A percentile compares a stretch with the other conserved stretches of the same genome.
Evolutionary conservation across 2,797 vertebrate genomes (phyloP).

Genomic region (Menidia menidia): DNA sequence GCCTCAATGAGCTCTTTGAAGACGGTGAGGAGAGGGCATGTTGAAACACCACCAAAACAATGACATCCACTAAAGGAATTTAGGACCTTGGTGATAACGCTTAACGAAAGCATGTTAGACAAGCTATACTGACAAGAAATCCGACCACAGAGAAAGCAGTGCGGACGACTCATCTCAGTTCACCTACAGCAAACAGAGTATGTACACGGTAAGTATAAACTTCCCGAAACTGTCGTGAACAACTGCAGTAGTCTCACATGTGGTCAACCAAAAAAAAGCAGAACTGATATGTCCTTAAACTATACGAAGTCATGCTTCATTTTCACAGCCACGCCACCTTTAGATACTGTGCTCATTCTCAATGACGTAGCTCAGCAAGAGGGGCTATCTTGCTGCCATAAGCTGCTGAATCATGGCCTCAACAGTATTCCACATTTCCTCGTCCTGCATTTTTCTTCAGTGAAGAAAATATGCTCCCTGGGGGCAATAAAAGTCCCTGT

Average conservation of each 20-base stretch:
- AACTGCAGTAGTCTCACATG: slow-evolving; percentile 15
- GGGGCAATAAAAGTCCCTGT: slow-evolving; percentile 42
- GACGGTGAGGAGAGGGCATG: slow-evolving; percentile 60
- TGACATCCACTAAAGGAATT: slow-evolving; percentile 77
- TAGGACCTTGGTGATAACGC: slow-evolving; percentile 68
- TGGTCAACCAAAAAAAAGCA: slow-evolving; percentile 62
- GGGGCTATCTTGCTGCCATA: slow-evolving; percentile 48
- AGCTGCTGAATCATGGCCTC: slow-evolving; percentile 46
- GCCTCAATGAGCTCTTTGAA: slow-evolving; percentile 63
- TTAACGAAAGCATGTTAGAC: slow-evolving; percentile 70
- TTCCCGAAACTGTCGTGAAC: slow-evolving; percentile 3
- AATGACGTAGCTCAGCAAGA: slow-evolving; percentile 63
- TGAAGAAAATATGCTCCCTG: slow-evolving; percentile 49
- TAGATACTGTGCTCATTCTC: slow-evolving; percentile 66
- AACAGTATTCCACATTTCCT: slow-evolving; percentile 47
- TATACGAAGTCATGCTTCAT: slow-evolving; percentile 70
- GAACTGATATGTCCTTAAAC: slow-evolving; percentile 65
- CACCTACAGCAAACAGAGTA: slow-evolving; percentile 25
- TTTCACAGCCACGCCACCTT: slow-evolving; percentile 67
- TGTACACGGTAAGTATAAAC: slow-evolving; percentile 3
- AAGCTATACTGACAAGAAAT: slow-evolving; percentile 60
- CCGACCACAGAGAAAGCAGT: slow-evolving; percentile 31
- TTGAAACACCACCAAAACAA: slow-evolving; percentile 67
- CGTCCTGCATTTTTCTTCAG: slow-evolving; percentile 51
- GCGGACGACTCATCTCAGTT: slow-evolving; percentile 27